Base-by-base conservation (phyloP, 2,113 vertebrate species). In the Formicarius rufipectus region DNA sequence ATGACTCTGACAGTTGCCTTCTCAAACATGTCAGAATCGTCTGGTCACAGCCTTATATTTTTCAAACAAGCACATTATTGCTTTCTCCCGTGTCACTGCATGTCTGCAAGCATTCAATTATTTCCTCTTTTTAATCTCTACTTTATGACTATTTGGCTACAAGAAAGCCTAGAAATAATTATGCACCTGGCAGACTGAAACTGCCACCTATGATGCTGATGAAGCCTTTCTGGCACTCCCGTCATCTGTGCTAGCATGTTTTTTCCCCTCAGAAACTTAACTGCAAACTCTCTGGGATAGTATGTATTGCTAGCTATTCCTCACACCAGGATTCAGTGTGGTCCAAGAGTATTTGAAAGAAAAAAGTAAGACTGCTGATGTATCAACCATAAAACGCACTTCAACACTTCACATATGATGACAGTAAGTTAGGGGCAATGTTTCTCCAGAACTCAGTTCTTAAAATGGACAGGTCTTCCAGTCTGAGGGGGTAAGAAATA, bases 21-120 rank as follows among this genome's bases (percentile, higher is more conserved):
- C 68, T 92, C 93, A 95, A 81, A 95, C 92, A 78, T 28, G 52
- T 92, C 91, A 81, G 71, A 84, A 4, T 92, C 30, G 42, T 89
- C 72, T 67, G 39, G 52, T 7, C 60, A 40, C 6, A 67, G 73
- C 12, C 47, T 88, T 52, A 9, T 39, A 72, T 74, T 90, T 95
- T 81, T 87, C 50, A 86, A 89, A 81, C 33, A 88, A 39, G 35
- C 42, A 81, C 47, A 68, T 84, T 63, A 92, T 47, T 84, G 27
- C 76, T 75, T 93, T 90, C 39, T 87, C 42, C 25, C n/a, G 37
- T 44, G 47, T 87, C 24, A 72, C 19, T 59, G 30, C 62, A 47
- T 35, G 52, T 52, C 77, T 67, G 39, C 10, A 4, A 90, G 30
- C 47, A 60, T 40, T 78, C 33, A 14, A 25, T 72, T 84, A 89